Evolutionary conservation across 92 coral and sea anemone genomes (phyloP).

Genomic region (Epizoanthus fatuus): DNA sequence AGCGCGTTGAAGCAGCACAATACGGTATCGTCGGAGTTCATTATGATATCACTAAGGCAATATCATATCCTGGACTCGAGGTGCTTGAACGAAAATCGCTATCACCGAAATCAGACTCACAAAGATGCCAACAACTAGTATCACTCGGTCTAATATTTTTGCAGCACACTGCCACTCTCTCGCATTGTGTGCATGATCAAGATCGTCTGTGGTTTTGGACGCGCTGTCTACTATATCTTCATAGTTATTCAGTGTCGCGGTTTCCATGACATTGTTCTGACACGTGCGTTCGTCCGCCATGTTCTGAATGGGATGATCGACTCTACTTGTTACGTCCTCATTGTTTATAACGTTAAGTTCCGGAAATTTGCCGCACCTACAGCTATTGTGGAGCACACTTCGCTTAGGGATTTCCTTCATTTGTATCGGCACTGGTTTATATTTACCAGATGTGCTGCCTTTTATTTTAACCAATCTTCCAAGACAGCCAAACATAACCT

Average conservation of each 20-base stretch:
- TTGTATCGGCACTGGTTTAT: conserved; percentile 32
- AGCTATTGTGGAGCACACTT: conserved; percentile 3
- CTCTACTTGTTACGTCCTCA: conserved; percentile 1
- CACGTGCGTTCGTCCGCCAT: conserved; percentile 39
- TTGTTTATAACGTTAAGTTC: conserved; percentile 9
- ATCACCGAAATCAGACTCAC: conserved; percentile 71
- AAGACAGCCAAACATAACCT: conserved; percentile 63
- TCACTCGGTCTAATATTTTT: conserved; percentile 78
- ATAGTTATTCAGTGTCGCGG: conserved; percentile 45
- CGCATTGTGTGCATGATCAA: conserved; percentile 30
- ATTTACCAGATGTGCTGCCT: background rate
- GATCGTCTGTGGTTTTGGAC: conserved; percentile 3
- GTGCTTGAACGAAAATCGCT: conserved; percentile 84
- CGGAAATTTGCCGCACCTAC: conserved; percentile 30
- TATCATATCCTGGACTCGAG: conserved; percentile 74
- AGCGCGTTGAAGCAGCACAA: too few relatives aligned
- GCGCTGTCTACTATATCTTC: background rate
- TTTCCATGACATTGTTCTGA: conserved; percentile 47
- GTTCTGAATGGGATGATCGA: background rate
- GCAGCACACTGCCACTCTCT: conserved; percentile 90
- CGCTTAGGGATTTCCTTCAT: conserved; percentile 26
- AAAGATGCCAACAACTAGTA: conserved; percentile 68
- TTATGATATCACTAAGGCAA: background rate
- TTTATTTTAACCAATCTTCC: conserved; percentile 75
- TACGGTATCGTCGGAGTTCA: too few relatives aligned